These are phyloP conservation scores for Centrocercus urophasianus DNA, from an alignment of 2,113 vertebrate species.

Conservation along the genomic window DNA sequence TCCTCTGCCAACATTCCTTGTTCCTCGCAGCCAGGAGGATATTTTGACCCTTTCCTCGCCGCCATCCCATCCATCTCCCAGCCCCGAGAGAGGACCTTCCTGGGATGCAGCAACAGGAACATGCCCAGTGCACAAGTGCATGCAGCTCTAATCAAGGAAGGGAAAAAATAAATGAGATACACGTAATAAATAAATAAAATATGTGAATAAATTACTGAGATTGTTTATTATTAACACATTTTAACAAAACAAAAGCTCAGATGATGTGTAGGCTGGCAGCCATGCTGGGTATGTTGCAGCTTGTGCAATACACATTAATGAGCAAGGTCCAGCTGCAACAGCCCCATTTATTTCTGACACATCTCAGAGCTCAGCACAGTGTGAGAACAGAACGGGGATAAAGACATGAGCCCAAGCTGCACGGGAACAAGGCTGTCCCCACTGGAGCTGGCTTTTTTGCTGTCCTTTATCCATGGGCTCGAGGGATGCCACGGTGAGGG, in stretches of 20 bases:
- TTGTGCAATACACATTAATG: fast-evolving
- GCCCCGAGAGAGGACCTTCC: neutral
- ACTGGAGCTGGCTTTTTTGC: neutral
- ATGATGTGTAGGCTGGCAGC: neutral
- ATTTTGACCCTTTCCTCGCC: conserved; percentile 50
- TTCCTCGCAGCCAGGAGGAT: neutral
- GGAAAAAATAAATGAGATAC: neutral
- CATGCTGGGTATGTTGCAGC: fast-evolving
- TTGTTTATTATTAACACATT: neutral
- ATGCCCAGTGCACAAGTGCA: neutral
- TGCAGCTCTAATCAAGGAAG: neutral
- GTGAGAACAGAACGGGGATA: neutral
- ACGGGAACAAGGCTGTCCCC: fast-evolving
- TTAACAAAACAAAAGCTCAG: neutral
- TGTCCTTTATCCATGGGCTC: fast-evolving
- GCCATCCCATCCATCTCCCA: neutral
- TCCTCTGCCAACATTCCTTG: conserved; percentile 33
- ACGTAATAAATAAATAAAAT: neutral
- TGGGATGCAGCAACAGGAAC: neutral
- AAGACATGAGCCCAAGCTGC: fast-evolving
- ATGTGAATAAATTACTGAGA: neutral
- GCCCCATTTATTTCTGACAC: neutral
- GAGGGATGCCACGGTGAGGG: fast-evolving
- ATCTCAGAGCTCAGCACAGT: neutral
- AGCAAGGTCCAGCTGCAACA: neutral